phyloP scores from a whole-genome alignment of 2,797 vertebrate species.

The Poecilia velifera region DNA sequence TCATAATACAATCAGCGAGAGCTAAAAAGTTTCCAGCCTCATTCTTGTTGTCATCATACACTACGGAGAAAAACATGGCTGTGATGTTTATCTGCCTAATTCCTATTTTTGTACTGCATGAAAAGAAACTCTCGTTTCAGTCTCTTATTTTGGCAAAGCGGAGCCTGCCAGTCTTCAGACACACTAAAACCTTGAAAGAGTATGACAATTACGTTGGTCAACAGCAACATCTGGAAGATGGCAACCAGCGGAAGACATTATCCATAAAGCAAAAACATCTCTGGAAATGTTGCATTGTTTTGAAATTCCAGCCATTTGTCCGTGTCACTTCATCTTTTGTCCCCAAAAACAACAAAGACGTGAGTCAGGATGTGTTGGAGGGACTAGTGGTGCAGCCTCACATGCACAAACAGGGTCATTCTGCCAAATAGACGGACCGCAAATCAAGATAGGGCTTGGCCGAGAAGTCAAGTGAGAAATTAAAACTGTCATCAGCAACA shows the following conservation, averaged over 20 bases:
- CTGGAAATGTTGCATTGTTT: slow-evolving; percentile 65
- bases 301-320: slow-evolving; percentile 69
- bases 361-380: slow-evolving; percentile 64
- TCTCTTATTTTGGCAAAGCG: slow-evolving; percentile 72
- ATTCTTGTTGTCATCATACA: slow-evolving; percentile 73
- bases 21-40: slow-evolving; percentile 74
- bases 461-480: slow-evolving; percentile 29
- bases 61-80: slow-evolving; percentile 60
- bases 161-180: slow-evolving; percentile 66
- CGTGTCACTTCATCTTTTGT: slow-evolving; percentile 52
- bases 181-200: slow-evolving; percentile 65
- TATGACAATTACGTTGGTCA: slow-evolving; percentile 57
- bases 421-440: slow-evolving; percentile 40
- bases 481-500: slow-evolving; percentile 46
- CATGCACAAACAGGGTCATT: slow-evolving; percentile 43
- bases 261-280: slow-evolving; percentile 49
- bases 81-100: slow-evolving; percentile 65
- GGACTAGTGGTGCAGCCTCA: slow-evolving; percentile 50
- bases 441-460: slow-evolving; percentile 39
- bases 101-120: slow-evolving; percentile 70
- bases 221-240: slow-evolving; percentile 65
- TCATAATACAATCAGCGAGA: slow-evolving; percentile 77
- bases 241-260: slow-evolving; percentile 56
- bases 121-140: slow-evolving; percentile 70
- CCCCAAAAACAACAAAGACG: slow-evolving; percentile 40